Percentiles rank a stretch among this genome's conserved stretches.
phyloP scores from a whole-genome alignment of 2,797 vertebrate genomes.

The Percopsis omiscomaycus region DNA sequence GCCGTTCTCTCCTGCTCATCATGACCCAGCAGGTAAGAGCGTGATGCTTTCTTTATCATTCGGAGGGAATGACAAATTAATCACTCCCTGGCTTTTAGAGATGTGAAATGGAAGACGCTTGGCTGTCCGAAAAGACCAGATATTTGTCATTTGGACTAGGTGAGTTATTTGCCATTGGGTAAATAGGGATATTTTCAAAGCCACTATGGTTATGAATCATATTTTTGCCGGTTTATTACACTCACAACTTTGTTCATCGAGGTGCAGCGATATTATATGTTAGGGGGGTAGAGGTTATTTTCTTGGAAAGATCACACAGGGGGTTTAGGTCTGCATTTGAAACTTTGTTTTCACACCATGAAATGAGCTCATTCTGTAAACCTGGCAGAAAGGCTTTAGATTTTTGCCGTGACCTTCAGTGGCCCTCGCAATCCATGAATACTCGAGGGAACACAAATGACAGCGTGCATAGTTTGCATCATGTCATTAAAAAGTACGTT shows the following conservation, averaged over 20 bases:
- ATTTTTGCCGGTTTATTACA: too few species aligned
- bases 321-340: constrained; percentile 22
- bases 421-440: constrained; percentile 46
- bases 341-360: constrained; percentile 53
- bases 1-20: constrained; percentile 76
- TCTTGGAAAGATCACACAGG: background rate
- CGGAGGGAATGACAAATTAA: background rate
- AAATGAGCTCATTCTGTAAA: constrained; percentile 70
- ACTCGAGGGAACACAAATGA: constrained; percentile 6
- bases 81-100: background rate
- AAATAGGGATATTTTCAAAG: too few species aligned
- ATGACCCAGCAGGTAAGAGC: constrained; percentile 84
- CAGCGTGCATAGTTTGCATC: constrained; percentile 13
- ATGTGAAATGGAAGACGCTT: too few species aligned
- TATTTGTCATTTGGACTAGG: too few species aligned
- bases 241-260: too few species aligned
- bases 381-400: constrained; percentile 71
- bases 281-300: background rate
- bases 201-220: too few species aligned
- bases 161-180: too few species aligned
- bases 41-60: constrained; percentile 16
- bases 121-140: too few species aligned
- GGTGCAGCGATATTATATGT: background rate
- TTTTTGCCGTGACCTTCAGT: constrained; percentile 70
- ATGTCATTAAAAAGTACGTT: background rate